These are phyloP conservation scores for Drosophila repletoides DNA, from an alignment of 1,140 invertebrate genomes.

Conservation along the genomic window DNA sequence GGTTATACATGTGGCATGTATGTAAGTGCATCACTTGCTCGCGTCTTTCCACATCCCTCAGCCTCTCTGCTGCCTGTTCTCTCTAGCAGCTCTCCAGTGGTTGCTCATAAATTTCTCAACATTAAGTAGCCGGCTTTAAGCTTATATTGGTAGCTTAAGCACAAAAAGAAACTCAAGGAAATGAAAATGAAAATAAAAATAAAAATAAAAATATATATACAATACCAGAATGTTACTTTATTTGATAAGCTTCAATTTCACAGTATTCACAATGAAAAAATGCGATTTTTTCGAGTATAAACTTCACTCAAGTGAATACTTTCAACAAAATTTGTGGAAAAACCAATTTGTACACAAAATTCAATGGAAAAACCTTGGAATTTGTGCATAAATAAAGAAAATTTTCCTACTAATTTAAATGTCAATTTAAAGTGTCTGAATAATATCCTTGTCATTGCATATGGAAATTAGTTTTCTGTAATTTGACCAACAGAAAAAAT, in stretches of 20 bases:
- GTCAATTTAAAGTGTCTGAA: too few relatives aligned
- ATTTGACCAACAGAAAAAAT: too few relatives aligned
- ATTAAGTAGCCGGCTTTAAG: slow-evolving; percentile 64
- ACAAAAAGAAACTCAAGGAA: slow-evolving; percentile 4
- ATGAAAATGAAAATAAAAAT: slow-evolving; percentile 10
- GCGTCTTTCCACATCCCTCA: too few relatives aligned
- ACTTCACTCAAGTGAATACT: too few relatives aligned
- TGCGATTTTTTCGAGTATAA: neutral
- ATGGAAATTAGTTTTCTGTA: too few relatives aligned
- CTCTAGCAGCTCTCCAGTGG: neutral
- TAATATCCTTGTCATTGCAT: too few relatives aligned
- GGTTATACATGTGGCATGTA: slow-evolving; percentile 44
- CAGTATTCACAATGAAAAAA: neutral
- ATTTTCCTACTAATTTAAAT: too few relatives aligned
- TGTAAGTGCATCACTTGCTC: slow-evolving; percentile 42
- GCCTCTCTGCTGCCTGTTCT: neutral
- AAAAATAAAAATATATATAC: neutral
- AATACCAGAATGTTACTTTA: too few relatives aligned
- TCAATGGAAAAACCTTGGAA: too few relatives aligned
- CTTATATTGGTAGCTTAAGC: slow-evolving; percentile 58
- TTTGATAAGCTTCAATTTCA: slow-evolving; percentile 19
- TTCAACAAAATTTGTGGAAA: too few relatives aligned
- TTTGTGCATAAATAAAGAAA: too few relatives aligned
- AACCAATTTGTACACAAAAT: too few relatives aligned
- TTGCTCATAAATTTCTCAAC: slow-evolving; percentile 53